These are phyloP conservation scores for Melanerpes aurifrons DNA, from an alignment of 2,113 vertebrate genomes.

Conservation along the genomic window DNA sequence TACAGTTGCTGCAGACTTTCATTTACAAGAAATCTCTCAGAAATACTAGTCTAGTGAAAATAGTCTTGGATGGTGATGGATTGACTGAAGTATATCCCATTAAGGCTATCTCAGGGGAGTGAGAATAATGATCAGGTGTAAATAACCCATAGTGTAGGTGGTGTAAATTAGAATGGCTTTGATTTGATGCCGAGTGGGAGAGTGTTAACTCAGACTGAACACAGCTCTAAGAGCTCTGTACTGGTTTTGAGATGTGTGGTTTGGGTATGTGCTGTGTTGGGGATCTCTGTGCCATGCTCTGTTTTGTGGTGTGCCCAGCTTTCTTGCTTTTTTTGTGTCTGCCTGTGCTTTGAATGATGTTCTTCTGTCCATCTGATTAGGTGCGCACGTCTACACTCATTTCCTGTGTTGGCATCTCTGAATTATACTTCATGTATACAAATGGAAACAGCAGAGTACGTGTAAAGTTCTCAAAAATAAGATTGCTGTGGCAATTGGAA, in stretches of 20 bases:
- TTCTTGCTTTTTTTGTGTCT: not conserved
- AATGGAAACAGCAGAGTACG: not conserved
- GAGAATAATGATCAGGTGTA: not conserved
- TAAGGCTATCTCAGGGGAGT: not conserved
- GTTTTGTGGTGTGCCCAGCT: not conserved
- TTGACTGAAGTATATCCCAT: not conserved
- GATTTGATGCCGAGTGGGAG: not conserved
- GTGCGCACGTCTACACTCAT: not conserved
- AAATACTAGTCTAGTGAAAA: not conserved
- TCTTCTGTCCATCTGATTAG: not conserved
- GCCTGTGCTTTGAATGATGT: not conserved
- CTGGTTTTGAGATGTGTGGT: rapidly evolving
- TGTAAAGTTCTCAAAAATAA: not conserved
- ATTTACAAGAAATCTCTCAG: not conserved
- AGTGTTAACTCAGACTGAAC: not conserved
- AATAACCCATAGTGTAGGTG: not conserved
- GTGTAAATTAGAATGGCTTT: not conserved
- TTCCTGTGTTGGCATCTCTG: not conserved
- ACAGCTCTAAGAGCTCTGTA: not conserved
- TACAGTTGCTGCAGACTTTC: rapidly evolving
- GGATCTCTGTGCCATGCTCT: not conserved
- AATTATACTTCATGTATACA: not conserved
- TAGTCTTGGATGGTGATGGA: not conserved
- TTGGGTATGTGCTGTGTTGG: rapidly evolving
- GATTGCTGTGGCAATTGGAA: not conserved